These are phyloP conservation scores for Zaprionus gabonicus DNA, from an alignment of 1,140 invertebrate species.

Conservation along the genomic window DNA sequence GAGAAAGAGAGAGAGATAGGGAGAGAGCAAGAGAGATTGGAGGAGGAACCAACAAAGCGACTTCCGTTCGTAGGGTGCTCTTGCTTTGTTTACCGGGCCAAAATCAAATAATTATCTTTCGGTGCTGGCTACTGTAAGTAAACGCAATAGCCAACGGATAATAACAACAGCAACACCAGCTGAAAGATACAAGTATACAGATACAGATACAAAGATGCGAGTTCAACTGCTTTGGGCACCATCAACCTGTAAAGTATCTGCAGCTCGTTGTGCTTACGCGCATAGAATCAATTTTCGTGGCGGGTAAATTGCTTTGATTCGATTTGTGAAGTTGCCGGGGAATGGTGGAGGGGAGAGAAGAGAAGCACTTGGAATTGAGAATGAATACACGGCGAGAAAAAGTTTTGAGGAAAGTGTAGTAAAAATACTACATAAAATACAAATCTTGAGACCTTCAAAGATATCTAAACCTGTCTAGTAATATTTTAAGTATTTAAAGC, in stretches of 20 bases:
- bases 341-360: neutral
- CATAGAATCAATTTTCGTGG: conserved; percentile 60
- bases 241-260: conserved; percentile 31
- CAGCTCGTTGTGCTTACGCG: conserved; percentile 25
- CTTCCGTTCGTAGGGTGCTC: conserved; percentile 54
- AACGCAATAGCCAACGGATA: conserved; percentile 18
- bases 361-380: conserved; percentile 1
- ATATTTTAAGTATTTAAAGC: no score
- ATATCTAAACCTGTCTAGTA: no score
- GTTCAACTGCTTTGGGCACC: conserved; percentile 24
- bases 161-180: neutral
- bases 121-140: conserved; percentile 29
- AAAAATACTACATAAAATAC: neutral
- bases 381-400: neutral
- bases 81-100: neutral
- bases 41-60: conserved; percentile 25
- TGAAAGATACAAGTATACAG: neutral
- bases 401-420: neutral
- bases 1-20: neutral
- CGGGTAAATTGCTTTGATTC: conserved; percentile 75
- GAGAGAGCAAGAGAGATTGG: neutral
- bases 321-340: conserved; percentile 62
- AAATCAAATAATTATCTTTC: conserved; percentile 44
- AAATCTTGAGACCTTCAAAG: no score
- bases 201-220: conserved; percentile 14